These are phyloP conservation scores for Acronicta psi DNA, from an alignment of 2,888 invertebrate species.

Conservation along the genomic window DNA sequence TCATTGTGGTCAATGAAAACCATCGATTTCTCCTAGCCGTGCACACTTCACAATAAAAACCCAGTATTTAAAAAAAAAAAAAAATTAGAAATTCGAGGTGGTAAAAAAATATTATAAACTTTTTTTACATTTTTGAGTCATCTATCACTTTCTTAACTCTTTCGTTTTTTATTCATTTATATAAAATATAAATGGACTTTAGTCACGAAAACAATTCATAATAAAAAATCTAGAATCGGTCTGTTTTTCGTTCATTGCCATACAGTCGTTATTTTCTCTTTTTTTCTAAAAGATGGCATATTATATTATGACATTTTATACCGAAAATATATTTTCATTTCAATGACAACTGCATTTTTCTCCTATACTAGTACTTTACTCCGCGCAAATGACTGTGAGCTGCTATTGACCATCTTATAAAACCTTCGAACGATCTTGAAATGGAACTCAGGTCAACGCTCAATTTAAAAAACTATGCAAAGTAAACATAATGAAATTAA, in stretches of 20 bases:
- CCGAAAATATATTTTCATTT: no score
- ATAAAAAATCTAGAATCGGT: constrained; percentile 16
- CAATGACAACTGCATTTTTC: no score
- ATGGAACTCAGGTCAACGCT: no score
- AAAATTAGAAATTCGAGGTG: constrained; percentile 15
- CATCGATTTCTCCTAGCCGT: constrained; percentile 2
- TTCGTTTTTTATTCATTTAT: constrained; percentile 4
- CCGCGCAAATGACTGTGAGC: no score
- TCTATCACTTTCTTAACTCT: constrained; percentile 26
- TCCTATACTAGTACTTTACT: no score
- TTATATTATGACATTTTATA: no score
- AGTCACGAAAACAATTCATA: constrained; percentile 30
- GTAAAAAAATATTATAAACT: constrained; percentile 4
- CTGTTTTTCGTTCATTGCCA: not conserved
- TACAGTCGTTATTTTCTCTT: no score
- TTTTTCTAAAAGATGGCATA: no score
- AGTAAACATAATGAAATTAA: no score
- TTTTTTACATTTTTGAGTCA: constrained; percentile 17
- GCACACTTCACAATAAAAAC: not conserved
- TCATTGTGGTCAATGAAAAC: not conserved
- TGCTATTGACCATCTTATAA: no score
- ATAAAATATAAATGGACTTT: constrained; percentile 28
- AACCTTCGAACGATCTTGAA: no score
- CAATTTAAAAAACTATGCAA: no score
- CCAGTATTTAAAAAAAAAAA: constrained; percentile 1